A percentile compares a stretch with the other conserved stretches of the same genome.
phyloP scores from a whole-genome alignment of 2,797 vertebrate species.

The Macrochelys suwanniensis region DNA sequence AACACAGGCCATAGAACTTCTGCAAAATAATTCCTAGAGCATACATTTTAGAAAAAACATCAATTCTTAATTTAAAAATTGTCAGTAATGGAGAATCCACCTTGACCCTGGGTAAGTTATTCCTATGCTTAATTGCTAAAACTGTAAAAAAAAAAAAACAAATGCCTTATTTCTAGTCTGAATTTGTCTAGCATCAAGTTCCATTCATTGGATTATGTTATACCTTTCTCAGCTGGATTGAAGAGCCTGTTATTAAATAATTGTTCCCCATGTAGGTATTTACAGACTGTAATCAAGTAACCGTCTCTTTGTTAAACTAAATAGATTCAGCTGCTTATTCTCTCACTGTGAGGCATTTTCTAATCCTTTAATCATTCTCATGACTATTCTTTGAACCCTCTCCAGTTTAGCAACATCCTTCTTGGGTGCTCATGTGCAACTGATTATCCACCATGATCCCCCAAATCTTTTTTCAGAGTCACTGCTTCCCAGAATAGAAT shows the following conservation, averaged over 20 bases:
- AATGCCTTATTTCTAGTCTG: neutral
- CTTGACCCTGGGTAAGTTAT: neutral
- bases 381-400: neutral
- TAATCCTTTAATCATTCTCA: neutral
- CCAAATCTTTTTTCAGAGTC: no score
- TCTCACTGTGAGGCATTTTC: neutral
- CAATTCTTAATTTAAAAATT: neutral
- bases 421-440: no score
- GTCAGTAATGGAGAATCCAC: neutral
- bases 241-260: neutral
- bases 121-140: neutral
- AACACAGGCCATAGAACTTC: neutral
- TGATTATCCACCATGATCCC: no score
- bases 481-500: no score
- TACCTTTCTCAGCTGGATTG: neutral
- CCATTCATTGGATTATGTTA: neutral
- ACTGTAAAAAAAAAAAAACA: neutral
- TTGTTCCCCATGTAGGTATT: neutral
- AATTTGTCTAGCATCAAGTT: neutral
- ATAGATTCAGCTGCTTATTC: neutral
- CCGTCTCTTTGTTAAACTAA: neutral
- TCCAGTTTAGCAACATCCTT: neutral
- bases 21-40: neutral
- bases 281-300: neutral
- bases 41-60: neutral